These are phyloP conservation scores for Acanthis flammea DNA, from an alignment of 2,797 vertebrate genomes.

Conservation along the genomic window DNA sequence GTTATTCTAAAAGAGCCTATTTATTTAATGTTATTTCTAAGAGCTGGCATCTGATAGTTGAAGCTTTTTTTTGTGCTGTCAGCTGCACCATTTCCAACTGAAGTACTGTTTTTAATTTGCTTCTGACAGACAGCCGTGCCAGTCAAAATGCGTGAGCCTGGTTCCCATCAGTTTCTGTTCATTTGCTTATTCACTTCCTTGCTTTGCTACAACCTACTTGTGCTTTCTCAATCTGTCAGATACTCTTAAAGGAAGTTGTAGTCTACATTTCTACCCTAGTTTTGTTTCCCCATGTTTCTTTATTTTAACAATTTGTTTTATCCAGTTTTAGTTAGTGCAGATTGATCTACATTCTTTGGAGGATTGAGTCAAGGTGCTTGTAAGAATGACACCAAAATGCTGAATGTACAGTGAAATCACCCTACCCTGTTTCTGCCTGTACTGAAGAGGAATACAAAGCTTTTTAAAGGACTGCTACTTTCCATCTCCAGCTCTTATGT, in stretches of 20 bases:
- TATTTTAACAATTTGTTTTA: background rate
- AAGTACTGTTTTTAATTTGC: constrained; percentile 18
- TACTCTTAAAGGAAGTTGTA: background rate
- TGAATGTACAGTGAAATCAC: background rate
- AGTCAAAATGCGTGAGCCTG: background rate
- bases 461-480: background rate
- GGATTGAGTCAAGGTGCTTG: background rate
- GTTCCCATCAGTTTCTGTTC: constrained; percentile 11
- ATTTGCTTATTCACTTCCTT: constrained; percentile 31
- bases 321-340: background rate
- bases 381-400: background rate
- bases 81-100: constrained; percentile 24
- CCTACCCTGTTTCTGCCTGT: background rate
- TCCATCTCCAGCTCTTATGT: background rate
- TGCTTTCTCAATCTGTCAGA: constrained; percentile 15
- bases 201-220: constrained; percentile 17
- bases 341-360: background rate
- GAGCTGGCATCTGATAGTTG: constrained; percentile 9
- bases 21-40: constrained; percentile 35
- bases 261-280: background rate
- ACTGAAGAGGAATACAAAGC: background rate
- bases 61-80: background rate
- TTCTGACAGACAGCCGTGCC: background rate
- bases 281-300: background rate
- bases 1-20: background rate